Percentiles rank a stretch among this genome's conserved stretches.
These are phyloP conservation scores for Etia nguti DNA, from an alignment of 2,113 vertebrate genomes.

Conservation along the genomic window DNA sequence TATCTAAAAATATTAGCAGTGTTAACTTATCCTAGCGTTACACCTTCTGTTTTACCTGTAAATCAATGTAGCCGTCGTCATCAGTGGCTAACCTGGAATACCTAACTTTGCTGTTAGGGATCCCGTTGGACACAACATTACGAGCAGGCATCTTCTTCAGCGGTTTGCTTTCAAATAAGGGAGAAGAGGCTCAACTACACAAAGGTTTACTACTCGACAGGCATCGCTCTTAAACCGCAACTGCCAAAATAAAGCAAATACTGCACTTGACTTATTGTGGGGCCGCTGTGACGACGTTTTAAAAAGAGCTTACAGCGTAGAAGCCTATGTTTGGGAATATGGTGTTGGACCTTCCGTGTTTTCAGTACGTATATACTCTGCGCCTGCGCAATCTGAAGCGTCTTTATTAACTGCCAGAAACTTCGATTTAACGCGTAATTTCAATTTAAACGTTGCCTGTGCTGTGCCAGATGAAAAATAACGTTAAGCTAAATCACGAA, in stretches of 20 bases:
- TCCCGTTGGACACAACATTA: conserved; percentile 73
- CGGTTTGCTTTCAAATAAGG: neutral
- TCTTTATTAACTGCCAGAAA: neutral
- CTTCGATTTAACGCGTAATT: neutral
- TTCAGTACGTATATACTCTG: neutral
- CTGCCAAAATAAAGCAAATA: neutral
- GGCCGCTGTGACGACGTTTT: neutral
- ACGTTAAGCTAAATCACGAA: fast-evolving
- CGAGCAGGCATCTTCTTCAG: conserved; percentile 82
- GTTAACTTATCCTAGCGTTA: neutral
- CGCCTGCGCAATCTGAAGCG: conserved; percentile 16
- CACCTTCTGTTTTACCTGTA: conserved; percentile 79
- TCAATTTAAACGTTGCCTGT: too few relatives aligned
- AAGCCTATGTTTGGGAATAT: neutral
- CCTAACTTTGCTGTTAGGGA: conserved; percentile 81
- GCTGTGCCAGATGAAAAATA: neutral
- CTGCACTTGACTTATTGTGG: neutral
- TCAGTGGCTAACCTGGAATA: conserved; percentile 89
- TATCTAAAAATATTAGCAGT: neutral
- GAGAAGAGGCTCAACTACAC: neutral
- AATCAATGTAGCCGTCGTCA: conserved; percentile 94
- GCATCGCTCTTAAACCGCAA: neutral
- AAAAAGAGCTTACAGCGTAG: neutral
- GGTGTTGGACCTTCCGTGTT: conserved; percentile 35
- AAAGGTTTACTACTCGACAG: neutral